Conservation (phyloP, 1,140 invertebrate species). For the Anastatus disparis region DNA sequence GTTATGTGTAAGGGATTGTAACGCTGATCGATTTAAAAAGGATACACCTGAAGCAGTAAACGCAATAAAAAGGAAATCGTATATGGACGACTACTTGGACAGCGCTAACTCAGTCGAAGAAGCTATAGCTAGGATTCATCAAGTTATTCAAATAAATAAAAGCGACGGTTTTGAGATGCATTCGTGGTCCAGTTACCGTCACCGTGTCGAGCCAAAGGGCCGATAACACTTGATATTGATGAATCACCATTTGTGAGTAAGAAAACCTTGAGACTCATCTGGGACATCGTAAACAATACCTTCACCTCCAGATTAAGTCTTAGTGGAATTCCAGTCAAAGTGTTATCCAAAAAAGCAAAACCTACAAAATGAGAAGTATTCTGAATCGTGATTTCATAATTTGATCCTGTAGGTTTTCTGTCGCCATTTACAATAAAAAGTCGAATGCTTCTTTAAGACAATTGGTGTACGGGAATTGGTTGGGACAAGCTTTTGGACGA, state of each 20-base stretch:
- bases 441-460: constrained; percentile 55
- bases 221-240: too few species aligned
- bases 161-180: neutral
- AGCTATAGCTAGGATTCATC: neutral
- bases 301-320: neutral
- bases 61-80: neutral
- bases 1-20: constrained; percentile 43
- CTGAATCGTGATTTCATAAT: constrained; percentile 47
- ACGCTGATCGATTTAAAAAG: too few species aligned
- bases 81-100: constrained; percentile 3
- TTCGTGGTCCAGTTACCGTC: neutral
- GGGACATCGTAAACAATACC: neutral
- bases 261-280: neutral
- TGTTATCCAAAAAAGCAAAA: neutral
- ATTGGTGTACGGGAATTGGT: constrained; percentile 40
- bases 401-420: constrained; percentile 57
- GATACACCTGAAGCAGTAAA: neutral
- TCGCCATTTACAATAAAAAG: constrained; percentile 52
- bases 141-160: neutral
- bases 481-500: constrained; percentile 25
- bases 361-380: constrained; percentile 38
- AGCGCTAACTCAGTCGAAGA: neutral
- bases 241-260: too few species aligned
- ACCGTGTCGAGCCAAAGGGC: neutral
- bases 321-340: too few species aligned